Conservation (phyloP, 1,140 invertebrate genomes). For the Trichomalopsis sarcophagae region DNA sequence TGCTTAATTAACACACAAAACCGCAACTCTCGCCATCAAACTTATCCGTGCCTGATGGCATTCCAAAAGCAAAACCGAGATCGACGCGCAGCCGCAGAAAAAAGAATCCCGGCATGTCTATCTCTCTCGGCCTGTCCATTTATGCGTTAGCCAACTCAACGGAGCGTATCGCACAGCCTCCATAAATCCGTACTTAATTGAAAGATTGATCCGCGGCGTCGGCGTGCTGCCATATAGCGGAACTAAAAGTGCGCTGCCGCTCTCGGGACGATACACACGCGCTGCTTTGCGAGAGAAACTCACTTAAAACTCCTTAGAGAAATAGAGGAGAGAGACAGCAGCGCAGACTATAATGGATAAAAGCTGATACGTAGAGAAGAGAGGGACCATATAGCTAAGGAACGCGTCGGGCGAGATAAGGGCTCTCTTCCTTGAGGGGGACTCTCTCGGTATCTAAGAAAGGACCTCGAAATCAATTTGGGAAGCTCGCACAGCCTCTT, state of each 20-base stretch:
- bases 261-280: background rate
- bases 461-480: slow-evolving; percentile 67
- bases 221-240: slow-evolving; percentile 21
- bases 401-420: slow-evolving; percentile 61
- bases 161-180: slow-evolving; percentile 42
- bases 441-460: slow-evolving; percentile 36
- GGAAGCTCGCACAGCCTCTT: slow-evolving; percentile 53
- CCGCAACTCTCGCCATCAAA: background rate
- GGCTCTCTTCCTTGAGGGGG: slow-evolving; percentile 33
- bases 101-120: background rate
- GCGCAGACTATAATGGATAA: slow-evolving; percentile 54
- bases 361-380: background rate
- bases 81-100: background rate
- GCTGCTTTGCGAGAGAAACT: slow-evolving; percentile 45
- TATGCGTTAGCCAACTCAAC: slow-evolving; percentile 19
- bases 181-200: slow-evolving; percentile 62
- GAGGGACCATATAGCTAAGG: background rate
- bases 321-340: slow-evolving; percentile 5
- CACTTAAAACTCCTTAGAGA: slow-evolving; percentile 54
- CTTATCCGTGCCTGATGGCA: background rate
- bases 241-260: slow-evolving; percentile 50
- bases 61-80: background rate
- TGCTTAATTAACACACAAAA: background rate
- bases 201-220: slow-evolving; percentile 57
- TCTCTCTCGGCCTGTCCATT: background rate